Evolutionary conservation across 2,113 vertebrate species (phyloP).

Genomic region (Bos javanicus): DNA sequence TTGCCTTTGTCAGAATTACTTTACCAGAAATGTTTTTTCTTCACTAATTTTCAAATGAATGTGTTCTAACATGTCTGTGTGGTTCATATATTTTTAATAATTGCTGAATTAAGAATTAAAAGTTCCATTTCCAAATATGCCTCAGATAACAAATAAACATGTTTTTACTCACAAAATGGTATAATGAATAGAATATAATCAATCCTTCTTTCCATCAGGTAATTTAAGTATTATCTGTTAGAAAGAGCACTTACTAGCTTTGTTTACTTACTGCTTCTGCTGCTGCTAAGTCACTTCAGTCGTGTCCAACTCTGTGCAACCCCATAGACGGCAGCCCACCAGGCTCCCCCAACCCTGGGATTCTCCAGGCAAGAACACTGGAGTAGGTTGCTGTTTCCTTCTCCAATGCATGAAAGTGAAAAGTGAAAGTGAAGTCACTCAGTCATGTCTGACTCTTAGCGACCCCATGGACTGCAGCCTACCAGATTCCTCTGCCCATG

Average conservation of each 20-base stretch:
- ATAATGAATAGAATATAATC: neutral
- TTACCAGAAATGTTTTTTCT: neutral
- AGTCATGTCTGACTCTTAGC: no score
- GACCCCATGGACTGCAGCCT: no score
- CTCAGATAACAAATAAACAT: neutral
- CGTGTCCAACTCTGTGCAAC: no score
- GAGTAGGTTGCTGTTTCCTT: no score
- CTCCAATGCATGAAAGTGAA: no score
- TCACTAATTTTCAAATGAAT: neutral
- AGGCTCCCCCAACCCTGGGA: no score
- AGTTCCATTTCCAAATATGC: neutral
- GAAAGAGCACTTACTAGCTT: neutral
- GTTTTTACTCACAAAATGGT: neutral
- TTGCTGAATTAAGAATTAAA: neutral
- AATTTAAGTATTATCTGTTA: neutral
- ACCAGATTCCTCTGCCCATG: no score
- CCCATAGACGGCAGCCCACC: no score
- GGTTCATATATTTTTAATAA: slow-evolving; percentile 18
- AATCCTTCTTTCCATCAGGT: neutral
- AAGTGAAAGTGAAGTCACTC: no score
- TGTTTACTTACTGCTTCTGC: neutral
- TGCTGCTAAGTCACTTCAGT: no score
- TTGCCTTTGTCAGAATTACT: neutral
- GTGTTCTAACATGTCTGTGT: neutral
- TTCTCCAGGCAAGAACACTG: no score